These are phyloP conservation scores for Gavialis gangeticus DNA, from an alignment of 2,113 vertebrate species.

Conservation along the genomic window DNA sequence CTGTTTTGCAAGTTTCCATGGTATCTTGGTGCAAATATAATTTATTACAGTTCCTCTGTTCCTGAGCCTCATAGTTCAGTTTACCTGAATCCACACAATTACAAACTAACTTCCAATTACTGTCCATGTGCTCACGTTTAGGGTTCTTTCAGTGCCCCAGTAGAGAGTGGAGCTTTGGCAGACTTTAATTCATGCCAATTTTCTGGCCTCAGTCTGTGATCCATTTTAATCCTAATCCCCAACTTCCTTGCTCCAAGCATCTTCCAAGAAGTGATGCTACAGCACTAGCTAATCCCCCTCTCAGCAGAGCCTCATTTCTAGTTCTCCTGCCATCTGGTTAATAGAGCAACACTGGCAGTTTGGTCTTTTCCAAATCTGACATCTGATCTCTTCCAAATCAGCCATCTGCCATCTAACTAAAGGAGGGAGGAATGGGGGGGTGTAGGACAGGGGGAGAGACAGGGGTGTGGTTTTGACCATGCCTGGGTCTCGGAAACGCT, in stretches of 20 bases:
- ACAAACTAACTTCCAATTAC: fast-evolving
- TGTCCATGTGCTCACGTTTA: fast-evolving
- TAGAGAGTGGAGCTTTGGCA: fast-evolving
- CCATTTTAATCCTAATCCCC: background rate
- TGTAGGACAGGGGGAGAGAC: background rate
- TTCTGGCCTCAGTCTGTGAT: fast-evolving
- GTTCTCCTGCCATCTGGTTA: background rate
- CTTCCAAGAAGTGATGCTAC: background rate
- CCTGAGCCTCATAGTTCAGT: fast-evolving
- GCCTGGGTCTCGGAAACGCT: background rate
- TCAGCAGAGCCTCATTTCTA: background rate
- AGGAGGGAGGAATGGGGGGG: background rate
- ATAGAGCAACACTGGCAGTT: background rate
- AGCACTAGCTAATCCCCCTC: background rate
- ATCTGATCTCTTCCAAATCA: background rate
- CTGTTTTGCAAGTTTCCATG: background rate
- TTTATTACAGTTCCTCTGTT: background rate
- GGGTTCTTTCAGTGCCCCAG: background rate
- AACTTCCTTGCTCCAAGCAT: background rate
- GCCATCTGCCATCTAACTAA: background rate
- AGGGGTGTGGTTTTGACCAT: background rate
- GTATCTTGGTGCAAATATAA: background rate
- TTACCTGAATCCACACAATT: fast-evolving
- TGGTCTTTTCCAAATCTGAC: too few species aligned
- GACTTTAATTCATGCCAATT: fast-evolving